Evolutionary conservation across 2,797 vertebrate genomes (phyloP), one percentile per base, ranked within the genome.

Genomic region (Coendou prehensilis): DNA sequence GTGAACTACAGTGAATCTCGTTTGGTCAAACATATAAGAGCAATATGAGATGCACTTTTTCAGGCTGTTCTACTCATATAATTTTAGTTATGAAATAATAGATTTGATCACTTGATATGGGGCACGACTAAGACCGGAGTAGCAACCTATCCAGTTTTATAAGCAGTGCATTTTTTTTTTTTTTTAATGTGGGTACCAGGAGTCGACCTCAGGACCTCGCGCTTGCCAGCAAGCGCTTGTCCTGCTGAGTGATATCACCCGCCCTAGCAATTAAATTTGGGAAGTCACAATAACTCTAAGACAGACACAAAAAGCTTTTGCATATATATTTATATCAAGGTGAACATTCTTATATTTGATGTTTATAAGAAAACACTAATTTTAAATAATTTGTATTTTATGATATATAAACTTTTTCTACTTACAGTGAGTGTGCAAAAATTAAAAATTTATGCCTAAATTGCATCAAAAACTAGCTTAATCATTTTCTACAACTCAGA

Each of bases 31-130:
- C 26, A 56, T 18, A 11, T 8, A 67, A 69, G 9, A 15, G 17
- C 88, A 78, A 73, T 30, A 67, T 14, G 15, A 67, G 33, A 93
- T 88, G 54, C 8, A 52, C 47, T 26, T 83, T 56, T 18, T 86
- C 15, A 59, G 75, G 57, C 9, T 45, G 80, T 67, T 85, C 81
- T 67, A 87, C 80, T 90, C 26, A 89, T 30, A 73, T 33, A 85
- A 92, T 81, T 71, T 94, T 37, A 84, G 2, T 73, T 82, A 63
- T 86, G 80, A 91, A 94, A 93, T 91, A 97, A 93, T 28, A 87
- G 45, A 94, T 67, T 20, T 87, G 69, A 61, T 79, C 20, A 95
- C 50, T 76, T 23, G 69, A 47, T 54, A 17, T 56, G 11, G 78
- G 30, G 28, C 14, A 61, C 22, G 22, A 50, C 45, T 63, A 18